phyloP scores from a whole-genome alignment of 2,888 invertebrate species.

The Ischnus inquisitorius region DNA sequence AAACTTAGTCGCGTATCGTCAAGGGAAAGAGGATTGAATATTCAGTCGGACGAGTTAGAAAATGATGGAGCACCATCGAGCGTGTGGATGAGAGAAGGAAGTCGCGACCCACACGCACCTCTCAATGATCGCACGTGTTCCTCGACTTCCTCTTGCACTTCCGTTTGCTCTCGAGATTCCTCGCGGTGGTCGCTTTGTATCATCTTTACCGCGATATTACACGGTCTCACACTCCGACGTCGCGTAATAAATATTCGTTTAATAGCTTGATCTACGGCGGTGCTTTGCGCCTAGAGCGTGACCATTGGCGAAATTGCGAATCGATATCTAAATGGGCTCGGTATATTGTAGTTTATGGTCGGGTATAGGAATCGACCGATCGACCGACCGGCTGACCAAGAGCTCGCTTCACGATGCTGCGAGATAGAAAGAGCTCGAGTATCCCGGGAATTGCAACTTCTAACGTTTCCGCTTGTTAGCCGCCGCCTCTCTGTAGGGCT shows the following conservation, averaged over 20 bases:
- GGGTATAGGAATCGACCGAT: constrained; percentile 35
- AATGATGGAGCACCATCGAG: neutral
- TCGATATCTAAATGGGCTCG: constrained; percentile 77
- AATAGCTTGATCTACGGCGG: constrained; percentile 77
- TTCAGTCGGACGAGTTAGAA: neutral
- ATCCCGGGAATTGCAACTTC: neutral
- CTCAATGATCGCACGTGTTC: constrained; percentile 37
- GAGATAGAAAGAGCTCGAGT: neutral
- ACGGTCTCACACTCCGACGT: constrained; percentile 16
- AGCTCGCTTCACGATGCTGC: neutral
- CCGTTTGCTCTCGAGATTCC: neutral
- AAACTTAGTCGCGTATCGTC: neutral
- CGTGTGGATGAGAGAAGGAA: neutral
- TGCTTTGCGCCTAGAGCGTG: constrained; percentile 73
- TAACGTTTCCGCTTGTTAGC: constrained; percentile 23
- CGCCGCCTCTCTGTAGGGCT: constrained; percentile 9
- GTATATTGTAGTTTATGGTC: constrained; percentile 72
- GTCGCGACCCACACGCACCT: neutral
- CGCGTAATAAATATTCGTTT: constrained; percentile 77
- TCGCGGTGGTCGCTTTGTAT: neutral
- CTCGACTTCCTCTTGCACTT: constrained; percentile 6
- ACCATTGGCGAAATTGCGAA: constrained; percentile 78
- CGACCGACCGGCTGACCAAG: constrained; percentile 34
- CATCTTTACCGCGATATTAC: constrained; percentile 21
- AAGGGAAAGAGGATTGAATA: neutral